Conservation (phyloP, 2,888 invertebrate genomes). For the Homarus gammarus region DNA sequence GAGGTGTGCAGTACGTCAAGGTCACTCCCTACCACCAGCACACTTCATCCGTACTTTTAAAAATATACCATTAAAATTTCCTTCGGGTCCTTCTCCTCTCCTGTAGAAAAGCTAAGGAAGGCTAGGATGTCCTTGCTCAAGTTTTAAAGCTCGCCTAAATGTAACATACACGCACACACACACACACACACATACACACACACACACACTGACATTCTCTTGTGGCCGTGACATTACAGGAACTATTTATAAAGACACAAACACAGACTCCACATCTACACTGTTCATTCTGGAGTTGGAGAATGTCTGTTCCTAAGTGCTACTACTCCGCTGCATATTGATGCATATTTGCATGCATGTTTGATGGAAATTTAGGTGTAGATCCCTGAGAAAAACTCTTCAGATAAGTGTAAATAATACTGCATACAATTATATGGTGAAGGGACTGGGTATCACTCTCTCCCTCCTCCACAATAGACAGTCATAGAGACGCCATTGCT, state of each 20-base stretch:
- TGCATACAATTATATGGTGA: neutral
- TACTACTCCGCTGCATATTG: neutral
- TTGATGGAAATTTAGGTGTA: conserved; percentile 25
- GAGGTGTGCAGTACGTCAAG: too few species aligned
- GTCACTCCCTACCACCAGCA: too few species aligned
- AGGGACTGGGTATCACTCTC: neutral
- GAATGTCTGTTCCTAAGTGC: neutral
- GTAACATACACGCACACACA: neutral
- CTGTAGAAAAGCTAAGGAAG: too few species aligned
- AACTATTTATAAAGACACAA: neutral
- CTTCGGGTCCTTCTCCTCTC: too few species aligned
- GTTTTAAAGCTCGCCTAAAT: too few species aligned
- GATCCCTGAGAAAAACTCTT: neutral
- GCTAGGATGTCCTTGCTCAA: too few species aligned
- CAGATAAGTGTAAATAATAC: neutral
- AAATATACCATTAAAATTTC: too few species aligned
- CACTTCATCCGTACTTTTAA: too few species aligned
- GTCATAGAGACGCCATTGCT: neutral
- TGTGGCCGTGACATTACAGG: neutral
- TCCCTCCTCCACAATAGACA: neutral
- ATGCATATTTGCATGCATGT: conserved; percentile 20
- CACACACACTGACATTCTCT: neutral
- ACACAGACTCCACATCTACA: neutral
- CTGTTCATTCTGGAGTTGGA: neutral
- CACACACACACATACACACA: neutral